phyloP scores from a whole-genome alignment of 1,140 invertebrate genomes.

The Drosophila novamexicana region DNA sequence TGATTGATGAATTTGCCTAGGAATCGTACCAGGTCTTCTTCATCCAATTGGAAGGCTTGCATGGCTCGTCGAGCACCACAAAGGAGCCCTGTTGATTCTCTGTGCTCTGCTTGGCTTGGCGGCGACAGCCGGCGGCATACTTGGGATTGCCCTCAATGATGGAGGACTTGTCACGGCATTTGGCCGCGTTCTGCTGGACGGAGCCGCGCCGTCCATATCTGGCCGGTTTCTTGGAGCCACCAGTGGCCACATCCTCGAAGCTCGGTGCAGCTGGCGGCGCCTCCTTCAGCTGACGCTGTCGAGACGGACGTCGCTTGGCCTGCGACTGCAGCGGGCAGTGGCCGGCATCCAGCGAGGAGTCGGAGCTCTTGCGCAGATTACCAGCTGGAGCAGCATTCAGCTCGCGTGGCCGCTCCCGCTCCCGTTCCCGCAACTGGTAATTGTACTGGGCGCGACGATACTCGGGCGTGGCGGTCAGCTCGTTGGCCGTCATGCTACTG shows the following conservation, averaged over 20 bases:
- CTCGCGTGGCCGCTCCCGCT: slow-evolving; percentile 49
- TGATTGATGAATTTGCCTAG: slow-evolving; percentile 30
- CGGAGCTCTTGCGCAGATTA: slow-evolving; percentile 61
- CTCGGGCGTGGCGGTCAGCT: slow-evolving; percentile 72
- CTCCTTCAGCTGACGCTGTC: slow-evolving; percentile 55
- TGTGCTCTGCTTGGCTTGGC: slow-evolving; percentile 45
- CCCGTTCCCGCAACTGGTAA: slow-evolving; percentile 74
- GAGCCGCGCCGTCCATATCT: slow-evolving; percentile 75
- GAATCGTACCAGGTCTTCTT: slow-evolving; percentile 83
- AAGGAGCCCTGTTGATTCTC: slow-evolving; percentile 63
- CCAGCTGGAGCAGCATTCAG: slow-evolving; percentile 3
- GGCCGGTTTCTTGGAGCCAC: slow-evolving; percentile 58
- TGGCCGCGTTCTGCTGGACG: slow-evolving; percentile 64
- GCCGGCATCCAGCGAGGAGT: slow-evolving; percentile 56
- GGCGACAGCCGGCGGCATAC: slow-evolving; percentile 60
- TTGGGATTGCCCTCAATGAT: slow-evolving; percentile 82
- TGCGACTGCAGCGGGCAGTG: slow-evolving; percentile 21
- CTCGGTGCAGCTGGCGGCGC: slow-evolving; percentile 22
- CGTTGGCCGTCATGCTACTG: slow-evolving; percentile 49
- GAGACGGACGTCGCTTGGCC: slow-evolving; percentile 53
- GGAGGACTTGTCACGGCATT: slow-evolving; percentile 70
- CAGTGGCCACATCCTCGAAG: slow-evolving; percentile 59
- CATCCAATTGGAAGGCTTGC: slow-evolving; percentile 81
- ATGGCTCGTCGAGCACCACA: slow-evolving; percentile 77
- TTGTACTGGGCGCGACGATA: slow-evolving; percentile 75